These are phyloP conservation scores for Alsophila aescularia DNA, from an alignment of 2,888 invertebrate species.

Conservation along the genomic window DNA sequence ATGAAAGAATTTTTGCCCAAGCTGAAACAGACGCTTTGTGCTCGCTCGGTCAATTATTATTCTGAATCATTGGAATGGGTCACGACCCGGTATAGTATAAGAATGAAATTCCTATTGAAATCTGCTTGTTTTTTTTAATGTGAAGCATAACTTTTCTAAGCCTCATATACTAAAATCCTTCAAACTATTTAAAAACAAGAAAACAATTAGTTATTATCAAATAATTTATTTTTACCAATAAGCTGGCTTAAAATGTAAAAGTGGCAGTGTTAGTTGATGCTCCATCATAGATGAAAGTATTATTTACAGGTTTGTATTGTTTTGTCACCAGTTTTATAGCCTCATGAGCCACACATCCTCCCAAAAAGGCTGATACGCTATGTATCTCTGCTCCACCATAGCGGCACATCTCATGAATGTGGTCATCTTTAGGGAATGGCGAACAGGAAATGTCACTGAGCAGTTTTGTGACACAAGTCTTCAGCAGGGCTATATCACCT, in stretches of 20 bases:
- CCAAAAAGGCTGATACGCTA: constrained; percentile 95
- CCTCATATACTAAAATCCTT: no score
- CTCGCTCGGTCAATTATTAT: no score
- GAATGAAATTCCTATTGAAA: no score
- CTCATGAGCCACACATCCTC: constrained; percentile 98
- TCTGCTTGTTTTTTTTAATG: no score
- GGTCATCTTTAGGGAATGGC: constrained; percentile 94
- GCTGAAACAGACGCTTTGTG: no score
- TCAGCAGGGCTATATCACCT: constrained; percentile 94
- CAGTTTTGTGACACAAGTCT: constrained; percentile 89
- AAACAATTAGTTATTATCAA: constrained; percentile 17
- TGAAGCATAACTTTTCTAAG: no score
- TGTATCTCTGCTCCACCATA: constrained; percentile 98
- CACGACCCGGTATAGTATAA: no score
- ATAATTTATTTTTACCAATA: constrained; percentile 44
- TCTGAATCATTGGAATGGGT: no score
- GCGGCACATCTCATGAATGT: constrained; percentile 96
- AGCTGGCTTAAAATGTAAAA: constrained; percentile 86
- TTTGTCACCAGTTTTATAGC: constrained; percentile 97
- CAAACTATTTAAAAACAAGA: not conserved
- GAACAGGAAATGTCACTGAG: constrained; percentile 93
- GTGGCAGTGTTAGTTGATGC: constrained; percentile 93
- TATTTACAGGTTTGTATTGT: constrained; percentile 98
- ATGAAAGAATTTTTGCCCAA: no score
- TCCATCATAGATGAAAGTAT: constrained; percentile 97